Percentiles rank a stretch among this genome's conserved stretches.
Conservation (phyloP, 2,888 invertebrate species). For the Acronicta psi region DNA sequence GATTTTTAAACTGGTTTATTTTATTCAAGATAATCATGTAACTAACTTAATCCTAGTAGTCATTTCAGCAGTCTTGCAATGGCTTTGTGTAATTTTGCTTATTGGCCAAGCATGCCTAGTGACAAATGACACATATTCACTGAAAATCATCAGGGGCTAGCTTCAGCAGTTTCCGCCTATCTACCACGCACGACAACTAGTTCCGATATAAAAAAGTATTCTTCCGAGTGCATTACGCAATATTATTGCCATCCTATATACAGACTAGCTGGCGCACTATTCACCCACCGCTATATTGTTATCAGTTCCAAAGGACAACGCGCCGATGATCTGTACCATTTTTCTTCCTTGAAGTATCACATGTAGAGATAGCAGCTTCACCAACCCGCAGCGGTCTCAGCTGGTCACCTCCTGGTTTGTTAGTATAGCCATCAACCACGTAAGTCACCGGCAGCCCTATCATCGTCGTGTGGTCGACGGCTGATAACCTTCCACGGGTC, state of each 20-base stretch:
- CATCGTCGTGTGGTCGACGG: slow-evolving; percentile 3
- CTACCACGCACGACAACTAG: too few species aligned
- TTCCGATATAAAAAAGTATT: neutral
- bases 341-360: neutral
- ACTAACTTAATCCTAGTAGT: too few species aligned
- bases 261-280: neutral
- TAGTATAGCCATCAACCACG: slow-evolving; percentile 2
- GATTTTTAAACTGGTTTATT: too few species aligned
- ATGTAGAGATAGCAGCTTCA: neutral
- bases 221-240: neutral
- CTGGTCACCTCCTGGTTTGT: neutral
- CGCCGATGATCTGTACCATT: neutral
- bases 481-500: neutral
- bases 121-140: too few species aligned
- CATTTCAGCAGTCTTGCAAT: too few species aligned
- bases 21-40: too few species aligned
- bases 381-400: slow-evolving; percentile 4
- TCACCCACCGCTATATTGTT: neutral
- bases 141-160: too few species aligned
- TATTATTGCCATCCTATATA: neutral
- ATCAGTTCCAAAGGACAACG: neutral
- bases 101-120: too few species aligned
- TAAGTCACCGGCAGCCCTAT: slow-evolving; percentile 14
- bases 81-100: too few species aligned
- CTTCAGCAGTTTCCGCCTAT: too few species aligned